Conservation (phyloP, 2,888 invertebrate species). For the Oscheius sp. region DNA sequence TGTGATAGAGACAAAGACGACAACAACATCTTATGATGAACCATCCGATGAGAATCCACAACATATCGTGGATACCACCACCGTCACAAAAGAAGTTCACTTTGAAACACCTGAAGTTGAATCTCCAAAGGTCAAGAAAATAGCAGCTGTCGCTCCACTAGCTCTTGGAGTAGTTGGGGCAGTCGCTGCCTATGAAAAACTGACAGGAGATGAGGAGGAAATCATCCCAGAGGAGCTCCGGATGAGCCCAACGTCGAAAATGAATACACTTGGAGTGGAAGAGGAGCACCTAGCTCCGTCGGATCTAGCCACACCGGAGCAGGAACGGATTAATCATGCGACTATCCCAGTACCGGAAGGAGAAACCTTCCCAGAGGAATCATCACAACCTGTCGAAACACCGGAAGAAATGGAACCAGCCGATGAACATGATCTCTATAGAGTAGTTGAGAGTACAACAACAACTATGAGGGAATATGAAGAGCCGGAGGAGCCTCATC, state of each 20-base stretch:
- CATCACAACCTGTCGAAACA: background rate
- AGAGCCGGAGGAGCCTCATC: background rate
- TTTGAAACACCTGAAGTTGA: background rate
- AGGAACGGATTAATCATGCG: background rate
- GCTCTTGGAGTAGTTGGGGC: constrained; percentile 54
- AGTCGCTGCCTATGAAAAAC: constrained; percentile 47
- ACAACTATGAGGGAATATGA: background rate
- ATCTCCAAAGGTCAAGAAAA: background rate
- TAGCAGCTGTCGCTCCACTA: constrained; percentile 40
- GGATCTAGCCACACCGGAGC: constrained; percentile 2
- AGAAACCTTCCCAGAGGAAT: background rate
- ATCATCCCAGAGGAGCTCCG: background rate
- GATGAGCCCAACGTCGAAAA: background rate
- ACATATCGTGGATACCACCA: constrained; percentile 32
- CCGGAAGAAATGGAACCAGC: background rate
- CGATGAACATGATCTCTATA: constrained; percentile 7
- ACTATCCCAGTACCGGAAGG: background rate
- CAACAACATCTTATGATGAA: background rate
- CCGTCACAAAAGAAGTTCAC: constrained; percentile 33
- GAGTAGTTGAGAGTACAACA: background rate
- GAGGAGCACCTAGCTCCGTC: constrained; percentile 6
- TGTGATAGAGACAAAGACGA: background rate
- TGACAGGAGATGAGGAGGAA: constrained; percentile 29
- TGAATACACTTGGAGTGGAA: background rate
- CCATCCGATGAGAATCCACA: constrained; percentile 13